These are phyloP conservation scores for Drosophila biarmipes DNA, from an alignment of 1,140 invertebrate species.

Conservation along the genomic window DNA sequence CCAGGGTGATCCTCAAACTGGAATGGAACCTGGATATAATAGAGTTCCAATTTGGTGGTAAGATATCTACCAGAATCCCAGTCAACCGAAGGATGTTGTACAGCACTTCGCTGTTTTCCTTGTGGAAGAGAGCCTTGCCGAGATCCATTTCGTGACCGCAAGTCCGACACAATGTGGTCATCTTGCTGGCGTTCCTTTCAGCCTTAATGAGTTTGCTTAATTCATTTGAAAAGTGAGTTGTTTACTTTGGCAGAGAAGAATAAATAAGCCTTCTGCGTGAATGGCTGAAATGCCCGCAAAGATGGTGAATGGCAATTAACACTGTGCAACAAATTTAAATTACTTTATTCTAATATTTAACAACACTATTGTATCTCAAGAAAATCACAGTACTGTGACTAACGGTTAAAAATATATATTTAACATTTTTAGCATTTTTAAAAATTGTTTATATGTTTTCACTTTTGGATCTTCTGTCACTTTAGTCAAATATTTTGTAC, in stretches of 20 bases:
- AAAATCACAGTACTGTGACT: no score
- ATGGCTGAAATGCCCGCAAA: no score
- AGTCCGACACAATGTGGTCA: slow-evolving; percentile 16
- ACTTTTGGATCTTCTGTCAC: no score
- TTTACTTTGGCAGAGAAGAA: neutral
- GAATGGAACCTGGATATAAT: neutral
- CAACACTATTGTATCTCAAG: no score
- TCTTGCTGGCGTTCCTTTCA: neutral
- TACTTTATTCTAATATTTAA: no score
- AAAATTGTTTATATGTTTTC: no score
- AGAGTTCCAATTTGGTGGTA: neutral
- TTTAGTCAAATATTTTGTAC: no score
- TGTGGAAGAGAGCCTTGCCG: slow-evolving; percentile 3
- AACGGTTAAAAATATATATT: no score
- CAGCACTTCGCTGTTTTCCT: slow-evolving; percentile 10
- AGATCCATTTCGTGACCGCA: slow-evolving; percentile 12
- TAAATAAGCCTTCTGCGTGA: no score
- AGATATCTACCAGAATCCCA: slow-evolving; percentile 10
- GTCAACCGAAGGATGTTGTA: slow-evolving; percentile 19
- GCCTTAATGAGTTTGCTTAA: neutral
- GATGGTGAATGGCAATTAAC: neutral
- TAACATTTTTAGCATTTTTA: no score
- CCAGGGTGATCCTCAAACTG: slow-evolving; percentile 6
- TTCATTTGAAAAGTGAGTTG: neutral
- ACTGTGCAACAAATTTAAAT: neutral